These are phyloP conservation scores for Aphelinus certus DNA, from an alignment of 1,140 invertebrate species.

Conservation along the genomic window DNA sequence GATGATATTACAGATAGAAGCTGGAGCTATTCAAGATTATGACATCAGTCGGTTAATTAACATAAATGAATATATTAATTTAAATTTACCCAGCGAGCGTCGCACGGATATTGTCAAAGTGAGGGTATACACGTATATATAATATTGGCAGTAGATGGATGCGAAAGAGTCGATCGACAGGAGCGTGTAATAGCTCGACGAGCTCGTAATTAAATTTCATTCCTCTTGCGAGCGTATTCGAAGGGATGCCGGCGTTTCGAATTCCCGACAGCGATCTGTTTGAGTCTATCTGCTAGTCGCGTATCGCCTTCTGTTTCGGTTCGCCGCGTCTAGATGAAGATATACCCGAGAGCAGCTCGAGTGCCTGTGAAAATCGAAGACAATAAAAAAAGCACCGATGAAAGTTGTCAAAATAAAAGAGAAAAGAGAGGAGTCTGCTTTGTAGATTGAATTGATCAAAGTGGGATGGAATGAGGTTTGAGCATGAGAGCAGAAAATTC, in stretches of 20 bases:
- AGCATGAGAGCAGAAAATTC: too few species aligned
- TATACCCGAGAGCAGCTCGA: not conserved
- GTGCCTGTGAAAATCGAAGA: not conserved
- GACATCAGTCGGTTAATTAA: too few species aligned
- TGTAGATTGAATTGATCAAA: too few species aligned
- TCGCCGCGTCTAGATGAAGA: not conserved
- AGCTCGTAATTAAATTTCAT: constrained; percentile 36
- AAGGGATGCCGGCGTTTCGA: not conserved
- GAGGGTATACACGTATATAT: too few species aligned
- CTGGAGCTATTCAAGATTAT: too few species aligned
- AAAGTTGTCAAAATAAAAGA: not conserved
- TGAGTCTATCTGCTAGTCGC: constrained; percentile 11
- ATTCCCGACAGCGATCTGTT: constrained; percentile 30
- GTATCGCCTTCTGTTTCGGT: not conserved
- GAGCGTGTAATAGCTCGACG: constrained; percentile 1
- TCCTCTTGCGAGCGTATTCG: not conserved
- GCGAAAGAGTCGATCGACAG: constrained; percentile 13
- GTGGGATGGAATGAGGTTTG: too few species aligned
- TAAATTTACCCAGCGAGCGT: not conserved
- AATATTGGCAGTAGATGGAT: too few species aligned
- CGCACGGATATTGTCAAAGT: not conserved
- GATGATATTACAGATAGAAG: too few species aligned
- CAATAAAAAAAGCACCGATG: not conserved
- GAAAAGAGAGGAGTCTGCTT: not conserved
- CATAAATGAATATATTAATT: too few species aligned